A percentile compares a stretch with the other conserved stretches of the same genome.
Conservation (phyloP, 1,140 invertebrate species). For the Copidosoma floridanum region DNA sequence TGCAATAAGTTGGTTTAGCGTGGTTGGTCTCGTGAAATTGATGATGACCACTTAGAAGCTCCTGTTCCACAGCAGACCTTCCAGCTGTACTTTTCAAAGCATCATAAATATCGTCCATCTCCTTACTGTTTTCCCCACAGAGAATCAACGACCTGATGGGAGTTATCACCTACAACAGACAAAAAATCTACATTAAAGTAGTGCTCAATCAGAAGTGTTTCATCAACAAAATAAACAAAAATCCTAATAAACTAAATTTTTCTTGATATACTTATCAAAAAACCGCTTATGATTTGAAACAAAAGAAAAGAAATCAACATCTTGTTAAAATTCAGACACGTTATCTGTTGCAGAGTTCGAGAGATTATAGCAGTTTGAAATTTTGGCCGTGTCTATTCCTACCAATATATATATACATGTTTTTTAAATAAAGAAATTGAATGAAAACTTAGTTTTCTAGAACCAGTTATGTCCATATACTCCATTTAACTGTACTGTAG, state of each 20-base stretch:
- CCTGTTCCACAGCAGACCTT: constrained; percentile 65
- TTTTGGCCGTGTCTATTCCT: too few species aligned
- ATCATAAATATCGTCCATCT: constrained; percentile 89
- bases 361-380: too few species aligned
- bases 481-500: too few species aligned
- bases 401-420: too few species aligned
- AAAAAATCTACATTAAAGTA: constrained; percentile 6
- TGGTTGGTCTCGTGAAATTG: constrained; percentile 93
- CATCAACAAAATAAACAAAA: background rate
- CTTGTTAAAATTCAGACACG: too few species aligned
- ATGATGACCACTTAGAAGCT: constrained; percentile 84
- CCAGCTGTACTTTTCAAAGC: constrained; percentile 72
- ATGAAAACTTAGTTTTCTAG: too few species aligned
- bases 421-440: too few species aligned
- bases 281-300: background rate
- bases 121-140: constrained; percentile 75
- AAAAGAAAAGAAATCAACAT: too few species aligned
- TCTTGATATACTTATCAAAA: background rate
- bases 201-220: too few species aligned
- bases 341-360: too few species aligned
- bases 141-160: constrained; percentile 79
- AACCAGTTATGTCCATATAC: too few species aligned
- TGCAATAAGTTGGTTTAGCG: constrained; percentile 93
- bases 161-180: constrained; percentile 75
- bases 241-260: background rate